Evolutionary conservation across 2,113 vertebrate genomes (phyloP), one percentile per base, ranked within the genome.

Genomic region (Aldabrachelys gigantea): DNA sequence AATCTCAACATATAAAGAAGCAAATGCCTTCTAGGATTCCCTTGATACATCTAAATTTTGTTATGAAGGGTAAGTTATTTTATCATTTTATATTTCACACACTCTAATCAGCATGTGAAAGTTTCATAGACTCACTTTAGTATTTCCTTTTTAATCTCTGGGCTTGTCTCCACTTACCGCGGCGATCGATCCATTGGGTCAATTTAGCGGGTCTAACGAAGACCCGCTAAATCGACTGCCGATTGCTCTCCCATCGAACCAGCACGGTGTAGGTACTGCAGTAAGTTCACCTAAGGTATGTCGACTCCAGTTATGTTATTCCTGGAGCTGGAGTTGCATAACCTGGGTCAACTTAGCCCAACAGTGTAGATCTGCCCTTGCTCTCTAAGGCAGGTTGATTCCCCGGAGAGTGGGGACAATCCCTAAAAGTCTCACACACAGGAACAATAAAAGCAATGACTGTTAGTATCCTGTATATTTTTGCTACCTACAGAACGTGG

Each of bases 1-100:
- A 59, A 69, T 6, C 24, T 80, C 76, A 52, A 59, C 10, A 24
- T 47, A 91, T 14, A 81, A 19, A 80, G 11, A 47, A 78, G 44
- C 6, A 78, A 78, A 44, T 0, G 0, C 31, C 27, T 83, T 79
- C 38, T 22, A 85, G 3, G 27, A 31, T 93, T 85, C n/a, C 35
- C 19, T 85, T 54, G 79, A 83, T 75, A 44, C 24, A 38, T 38
- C 1, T 11, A 52, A 8, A 31, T 88, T 38, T 44, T 93, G 10
- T 80, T 82, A 16, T 27, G 8, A 65, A 84, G 41, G 52, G 16
- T 8, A 19, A 69, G 38, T 80, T 83, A 76, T 69, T 90, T 90
- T 7, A 78, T 44, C 69, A 35, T 86, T 82, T 49, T 72, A 38
- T 72, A 31, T 31, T 50, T 47, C 54, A 24, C 47, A 62, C 53